phyloP scores from a whole-genome alignment of 2,113 vertebrate species.

The Todiramphus chloris region DNA sequence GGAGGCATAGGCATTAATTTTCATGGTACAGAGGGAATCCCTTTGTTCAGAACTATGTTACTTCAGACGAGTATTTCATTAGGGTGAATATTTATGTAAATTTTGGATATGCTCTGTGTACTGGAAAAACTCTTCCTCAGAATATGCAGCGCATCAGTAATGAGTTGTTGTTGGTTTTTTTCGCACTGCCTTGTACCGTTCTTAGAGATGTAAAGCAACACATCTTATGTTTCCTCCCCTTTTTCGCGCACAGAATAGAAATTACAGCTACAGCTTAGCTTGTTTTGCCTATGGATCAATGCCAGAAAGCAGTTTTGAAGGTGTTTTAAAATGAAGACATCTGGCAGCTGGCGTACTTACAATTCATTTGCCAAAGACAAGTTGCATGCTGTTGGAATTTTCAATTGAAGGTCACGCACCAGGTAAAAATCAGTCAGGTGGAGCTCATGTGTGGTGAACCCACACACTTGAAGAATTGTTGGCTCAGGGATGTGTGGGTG shows the following conservation, averaged over 20 bases:
- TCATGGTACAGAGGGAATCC: constrained; percentile 57
- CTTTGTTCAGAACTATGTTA: constrained; percentile 68
- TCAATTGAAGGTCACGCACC: constrained; percentile 75
- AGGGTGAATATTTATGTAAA: constrained; percentile 72
- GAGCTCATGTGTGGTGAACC: constrained; percentile 50
- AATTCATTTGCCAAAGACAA: constrained; percentile 80
- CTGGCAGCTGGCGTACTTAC: constrained; percentile 80
- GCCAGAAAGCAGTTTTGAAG: constrained; percentile 82
- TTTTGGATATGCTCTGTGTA: constrained; percentile 67
- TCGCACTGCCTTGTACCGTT: not conserved
- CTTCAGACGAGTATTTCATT: constrained; percentile 51
- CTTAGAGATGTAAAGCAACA: constrained; percentile 60
- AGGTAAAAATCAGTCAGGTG: constrained; percentile 77
- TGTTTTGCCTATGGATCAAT: constrained; percentile 78
- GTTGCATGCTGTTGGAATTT: constrained; percentile 75
- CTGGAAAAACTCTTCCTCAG: constrained; percentile 62
- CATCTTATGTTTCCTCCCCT: constrained; percentile 51
- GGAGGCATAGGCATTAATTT: constrained; percentile 26
- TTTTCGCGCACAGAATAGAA: constrained; percentile 67
- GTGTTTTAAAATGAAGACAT: constrained; percentile 84
- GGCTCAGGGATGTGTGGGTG: constrained; percentile 44
- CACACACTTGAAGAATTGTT: constrained; percentile 31
- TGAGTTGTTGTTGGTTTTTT: constrained; percentile 14
- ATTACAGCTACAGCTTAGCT: constrained; percentile 73
- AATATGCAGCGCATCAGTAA: constrained; percentile 37